phyloP scores from a whole-genome alignment of 2,797 vertebrate genomes.

The Neoniphon sammara region DNA sequence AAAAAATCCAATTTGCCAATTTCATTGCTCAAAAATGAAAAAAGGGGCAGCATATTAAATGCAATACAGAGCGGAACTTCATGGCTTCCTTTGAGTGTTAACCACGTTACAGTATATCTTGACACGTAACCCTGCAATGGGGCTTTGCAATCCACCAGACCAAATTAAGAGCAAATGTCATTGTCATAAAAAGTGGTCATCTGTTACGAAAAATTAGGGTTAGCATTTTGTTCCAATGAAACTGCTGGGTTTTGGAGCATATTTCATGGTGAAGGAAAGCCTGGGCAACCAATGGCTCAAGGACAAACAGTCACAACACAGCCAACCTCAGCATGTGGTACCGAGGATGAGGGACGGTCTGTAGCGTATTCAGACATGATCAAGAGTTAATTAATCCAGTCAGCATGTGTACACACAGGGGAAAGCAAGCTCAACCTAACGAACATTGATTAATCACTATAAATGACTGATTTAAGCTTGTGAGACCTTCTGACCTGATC shows the following conservation, averaged over 20 bases:
- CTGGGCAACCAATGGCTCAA: neutral
- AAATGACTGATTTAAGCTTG: slow-evolving; percentile 53
- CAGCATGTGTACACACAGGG: slow-evolving; percentile 12
- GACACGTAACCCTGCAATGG: slow-evolving; percentile 5
- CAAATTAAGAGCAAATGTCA: slow-evolving; percentile 33
- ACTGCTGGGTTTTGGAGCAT: neutral
- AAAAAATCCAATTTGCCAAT: slow-evolving; percentile 28
- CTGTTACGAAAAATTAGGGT: slow-evolving; percentile 14
- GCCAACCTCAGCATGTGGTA: neutral
- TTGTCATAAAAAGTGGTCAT: slow-evolving; percentile 19
- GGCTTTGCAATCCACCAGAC: slow-evolving; percentile 36
- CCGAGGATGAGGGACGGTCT: neutral
- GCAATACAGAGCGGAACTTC: slow-evolving; percentile 58
- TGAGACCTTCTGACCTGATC: slow-evolving; percentile 14
- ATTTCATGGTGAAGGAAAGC: neutral
- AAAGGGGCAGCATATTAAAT: slow-evolving; percentile 17
- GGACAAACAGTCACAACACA: neutral
- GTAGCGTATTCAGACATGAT: slow-evolving; percentile 3
- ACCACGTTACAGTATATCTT: slow-evolving; percentile 43
- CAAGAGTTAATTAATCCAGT: slow-evolving; percentile 50
- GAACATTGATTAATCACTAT: slow-evolving; percentile 50
- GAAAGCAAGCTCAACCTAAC: slow-evolving; percentile 43
- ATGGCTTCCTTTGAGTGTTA: slow-evolving; percentile 58
- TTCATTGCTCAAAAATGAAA: slow-evolving; percentile 40
- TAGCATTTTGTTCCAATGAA: slow-evolving; percentile 18